Evolutionary conservation across 2,797 vertebrate genomes (phyloP), one percentile per base, ranked within the genome.

Genomic region (Pachyuromys duprasi): DNA sequence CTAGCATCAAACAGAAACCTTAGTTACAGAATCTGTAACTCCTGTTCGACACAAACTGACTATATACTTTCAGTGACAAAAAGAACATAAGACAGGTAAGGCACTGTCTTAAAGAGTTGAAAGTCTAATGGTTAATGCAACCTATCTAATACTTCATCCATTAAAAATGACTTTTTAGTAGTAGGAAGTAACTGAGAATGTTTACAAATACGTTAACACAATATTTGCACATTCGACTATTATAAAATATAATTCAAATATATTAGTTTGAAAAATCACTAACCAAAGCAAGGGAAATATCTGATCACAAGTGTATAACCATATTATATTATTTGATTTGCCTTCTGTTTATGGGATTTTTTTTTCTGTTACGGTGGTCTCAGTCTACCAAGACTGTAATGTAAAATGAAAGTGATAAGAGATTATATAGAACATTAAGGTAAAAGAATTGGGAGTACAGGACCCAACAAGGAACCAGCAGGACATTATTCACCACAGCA

Each of bases 1-100:
- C 53, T 76, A 53, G 72, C n/a, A 33, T 7, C 67, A 74, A 95
- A 53, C 15, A 70, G 8, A 90, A 53, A 76, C 33, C 31, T 72
- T 72, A 63, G 76, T 72, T 79, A 49, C 5, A 86, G 93, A 94
- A 53, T 62, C 6, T 39, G 36, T 84, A 86, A 63, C 49, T 95
- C 86, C 62, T 86, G 8, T 57, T 90, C 72, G 65, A 49, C 53
- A 96, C 69, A 88, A 72, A 93, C n/a, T 57, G 28, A 93, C 62
- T 84, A 22, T 20, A 12, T 14, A 36, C 42, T 69, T n/a, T 72
- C n/a, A 15, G 8, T 74, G 83, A 82, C 49, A 49, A 49, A 57
- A 57, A 57, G 17, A 83, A 1, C 13, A 18, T 17, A 14, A 57
- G 14, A 82, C 36, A 92, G 33, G 84, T 42, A 65, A 28, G 88